These are phyloP conservation scores for Helostoma temminkii DNA, from an alignment of 2,797 vertebrate genomes.

Conservation along the genomic window DNA sequence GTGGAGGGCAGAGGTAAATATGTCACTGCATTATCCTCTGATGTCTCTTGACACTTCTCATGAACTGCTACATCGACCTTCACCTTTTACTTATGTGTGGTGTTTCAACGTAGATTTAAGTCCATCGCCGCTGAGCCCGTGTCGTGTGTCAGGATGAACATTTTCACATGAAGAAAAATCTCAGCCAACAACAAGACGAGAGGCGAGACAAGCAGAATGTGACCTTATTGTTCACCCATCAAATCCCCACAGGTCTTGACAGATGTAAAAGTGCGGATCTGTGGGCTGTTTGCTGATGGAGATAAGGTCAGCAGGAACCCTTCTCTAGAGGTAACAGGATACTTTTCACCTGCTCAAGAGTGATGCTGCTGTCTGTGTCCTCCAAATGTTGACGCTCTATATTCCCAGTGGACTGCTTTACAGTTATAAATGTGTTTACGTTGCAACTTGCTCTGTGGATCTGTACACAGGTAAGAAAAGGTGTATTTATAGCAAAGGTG, in stretches of 20 bases:
- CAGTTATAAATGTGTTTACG: constrained; percentile 19
- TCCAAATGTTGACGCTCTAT: constrained; percentile 17
- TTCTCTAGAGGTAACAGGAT: constrained; percentile 4
- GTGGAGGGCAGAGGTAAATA: constrained; percentile 7
- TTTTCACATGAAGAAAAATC: not conserved
- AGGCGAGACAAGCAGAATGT: constrained; percentile 20
- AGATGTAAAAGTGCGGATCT: constrained; percentile 45
- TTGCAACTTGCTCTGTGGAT: not conserved
- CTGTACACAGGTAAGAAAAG: not conserved
- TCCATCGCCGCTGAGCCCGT: not conserved
- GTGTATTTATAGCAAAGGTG: constrained; percentile 12
- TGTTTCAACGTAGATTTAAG: constrained; percentile 36
- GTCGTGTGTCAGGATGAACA: constrained; percentile 24
- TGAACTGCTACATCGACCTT: constrained; percentile 43
- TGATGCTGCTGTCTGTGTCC: constrained; percentile 20
- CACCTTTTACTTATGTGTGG: constrained; percentile 34
- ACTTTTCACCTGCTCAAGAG: constrained; percentile 23
- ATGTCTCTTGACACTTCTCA: constrained; percentile 12
- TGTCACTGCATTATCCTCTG: constrained; percentile 42
- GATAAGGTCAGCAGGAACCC: constrained; percentile 47
- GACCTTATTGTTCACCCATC: constrained; percentile 49
- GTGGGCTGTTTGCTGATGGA: constrained; percentile 38
- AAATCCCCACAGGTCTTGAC: constrained; percentile 46
- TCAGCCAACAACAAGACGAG: constrained; percentile 33
- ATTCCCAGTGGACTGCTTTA: not conserved